These are phyloP conservation scores for Endomychus coccineus DNA, from an alignment of 2,888 invertebrate species.

Conservation along the genomic window DNA sequence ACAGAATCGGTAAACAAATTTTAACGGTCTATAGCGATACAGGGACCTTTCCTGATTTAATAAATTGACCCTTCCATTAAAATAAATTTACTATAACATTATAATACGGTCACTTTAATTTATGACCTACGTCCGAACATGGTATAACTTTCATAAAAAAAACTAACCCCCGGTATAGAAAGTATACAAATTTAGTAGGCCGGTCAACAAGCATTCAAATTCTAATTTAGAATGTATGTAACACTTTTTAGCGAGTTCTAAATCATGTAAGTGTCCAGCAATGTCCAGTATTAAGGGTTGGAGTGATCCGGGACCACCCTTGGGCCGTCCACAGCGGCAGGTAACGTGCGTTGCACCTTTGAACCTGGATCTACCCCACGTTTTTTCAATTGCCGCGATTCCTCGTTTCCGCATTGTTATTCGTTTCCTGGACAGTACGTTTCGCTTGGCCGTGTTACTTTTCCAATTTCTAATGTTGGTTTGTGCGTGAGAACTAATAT, in stretches of 20 bases:
- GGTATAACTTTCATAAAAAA: constrained; percentile 8
- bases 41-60: too few species aligned
- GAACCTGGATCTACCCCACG: constrained; percentile 31
- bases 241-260: constrained; percentile 37
- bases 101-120: constrained; percentile 38
- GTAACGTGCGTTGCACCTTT: constrained; percentile 30
- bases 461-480: too few species aligned
- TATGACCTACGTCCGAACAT: constrained; percentile 25
- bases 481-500: too few species aligned
- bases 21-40: too few species aligned
- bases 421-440: constrained; percentile 32
- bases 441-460: too few species aligned
- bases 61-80: constrained; percentile 33
- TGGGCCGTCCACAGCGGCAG: constrained; percentile 29
- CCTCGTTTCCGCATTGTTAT: constrained; percentile 28
- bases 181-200: constrained; percentile 37
- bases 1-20: too few species aligned
- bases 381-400: constrained; percentile 24
- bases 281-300: constrained; percentile 25
- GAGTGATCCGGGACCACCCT: constrained; percentile 30
- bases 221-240: constrained; percentile 36
- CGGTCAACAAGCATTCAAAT: constrained; percentile 32
- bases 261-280: constrained; percentile 35
- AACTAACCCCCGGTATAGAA: constrained; percentile 20
- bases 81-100: constrained; percentile 37